phyloP scores from a whole-genome alignment of 2,113 vertebrate species.

The Polyodon spathula region DNA sequence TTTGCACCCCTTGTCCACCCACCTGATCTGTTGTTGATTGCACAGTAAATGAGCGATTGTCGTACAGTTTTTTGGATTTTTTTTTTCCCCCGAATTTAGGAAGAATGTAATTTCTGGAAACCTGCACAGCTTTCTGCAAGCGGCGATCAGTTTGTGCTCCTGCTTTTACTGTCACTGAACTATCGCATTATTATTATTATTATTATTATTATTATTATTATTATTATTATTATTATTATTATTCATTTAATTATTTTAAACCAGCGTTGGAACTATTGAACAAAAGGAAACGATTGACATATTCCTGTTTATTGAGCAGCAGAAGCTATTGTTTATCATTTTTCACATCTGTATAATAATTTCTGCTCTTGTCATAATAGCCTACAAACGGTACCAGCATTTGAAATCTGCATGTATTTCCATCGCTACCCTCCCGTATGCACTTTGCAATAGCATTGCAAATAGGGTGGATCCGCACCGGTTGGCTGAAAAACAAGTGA shows the following conservation, averaged over 20 bases:
- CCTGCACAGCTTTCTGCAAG: neutral
- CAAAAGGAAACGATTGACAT: no score
- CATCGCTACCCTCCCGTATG: constrained; percentile 23
- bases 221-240: no score
- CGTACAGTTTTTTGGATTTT: neutral
- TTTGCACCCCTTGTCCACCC: constrained; percentile 18
- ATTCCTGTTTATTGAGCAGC: constrained; percentile 6
- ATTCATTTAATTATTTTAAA: no score
- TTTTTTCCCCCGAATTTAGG: neutral
- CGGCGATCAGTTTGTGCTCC: neutral
- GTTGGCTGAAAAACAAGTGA: constrained; percentile 36
- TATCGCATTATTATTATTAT: no score
- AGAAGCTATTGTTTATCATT: neutral
- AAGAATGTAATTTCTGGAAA: neutral
- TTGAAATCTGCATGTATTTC: constrained; percentile 25
- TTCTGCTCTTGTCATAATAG: constrained; percentile 35
- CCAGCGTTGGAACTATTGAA: no score
- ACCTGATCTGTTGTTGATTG: neutral
- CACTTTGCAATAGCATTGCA: constrained; percentile 32
- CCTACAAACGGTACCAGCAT: constrained; percentile 25
- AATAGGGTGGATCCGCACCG: constrained; percentile 38
- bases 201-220: no score
- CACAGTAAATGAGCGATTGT: neutral
- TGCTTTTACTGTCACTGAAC: no score
- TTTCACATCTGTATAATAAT: constrained; percentile 13